A percentile compares a stretch with the other conserved stretches of the same genome.
These are phyloP conservation scores for Mimas tiliae DNA, from an alignment of 2,888 invertebrate species.

Conservation along the genomic window DNA sequence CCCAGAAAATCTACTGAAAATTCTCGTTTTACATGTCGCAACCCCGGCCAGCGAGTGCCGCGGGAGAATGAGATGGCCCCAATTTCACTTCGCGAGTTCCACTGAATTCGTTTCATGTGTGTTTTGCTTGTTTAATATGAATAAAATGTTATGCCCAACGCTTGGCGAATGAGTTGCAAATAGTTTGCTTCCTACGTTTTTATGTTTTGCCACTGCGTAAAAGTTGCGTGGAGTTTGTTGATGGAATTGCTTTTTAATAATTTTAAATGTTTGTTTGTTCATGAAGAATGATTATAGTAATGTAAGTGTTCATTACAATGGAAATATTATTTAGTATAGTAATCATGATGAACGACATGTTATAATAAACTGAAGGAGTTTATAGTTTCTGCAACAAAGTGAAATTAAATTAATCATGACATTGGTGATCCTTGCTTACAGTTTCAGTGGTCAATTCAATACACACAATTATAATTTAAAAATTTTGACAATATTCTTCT, in stretches of 20 bases:
- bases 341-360: no score
- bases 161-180: constrained; percentile 10
- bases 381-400: no score
- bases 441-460: no score
- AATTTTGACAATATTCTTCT: no score
- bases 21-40: constrained; percentile 5
- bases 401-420: no score
- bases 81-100: constrained; percentile 23
- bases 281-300: no score
- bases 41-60: constrained; percentile 8
- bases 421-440: no score
- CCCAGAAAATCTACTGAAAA: neutral
- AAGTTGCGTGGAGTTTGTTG: neutral
- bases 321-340: no score
- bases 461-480: no score
- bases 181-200: neutral
- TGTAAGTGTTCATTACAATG: no score
- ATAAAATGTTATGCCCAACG: constrained; percentile 15
- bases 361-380: no score
- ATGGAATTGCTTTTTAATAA: neutral
- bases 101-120: constrained; percentile 22
- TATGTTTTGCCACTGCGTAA: neutral
- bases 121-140: constrained; percentile 21
- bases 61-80: constrained; percentile 27
- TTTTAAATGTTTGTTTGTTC: neutral